A percentile compares a stretch with the other conserved stretches of the same genome.
These are phyloP conservation scores for Thermophis baileyi DNA, from an alignment of 2,113 vertebrate species.

Conservation along the genomic window DNA sequence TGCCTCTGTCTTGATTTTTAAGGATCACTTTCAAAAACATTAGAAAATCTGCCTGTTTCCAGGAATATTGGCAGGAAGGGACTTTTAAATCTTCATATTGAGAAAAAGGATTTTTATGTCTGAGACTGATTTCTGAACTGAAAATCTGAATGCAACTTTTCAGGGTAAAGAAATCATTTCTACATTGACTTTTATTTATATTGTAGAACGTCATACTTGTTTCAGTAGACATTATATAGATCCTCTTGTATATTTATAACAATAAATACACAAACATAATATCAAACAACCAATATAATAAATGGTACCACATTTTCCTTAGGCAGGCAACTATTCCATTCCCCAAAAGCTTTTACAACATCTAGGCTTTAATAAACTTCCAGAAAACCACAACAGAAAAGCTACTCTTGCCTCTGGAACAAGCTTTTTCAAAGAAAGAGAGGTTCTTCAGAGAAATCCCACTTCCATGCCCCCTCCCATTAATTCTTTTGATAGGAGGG, in stretches of 20 bases:
- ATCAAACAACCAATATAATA: neutral
- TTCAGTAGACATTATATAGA: neutral
- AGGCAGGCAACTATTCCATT: neutral
- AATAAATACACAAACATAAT: neutral
- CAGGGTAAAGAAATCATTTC: slow-evolving; percentile 38
- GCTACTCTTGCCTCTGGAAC: neutral
- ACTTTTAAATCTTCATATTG: slow-evolving; percentile 50
- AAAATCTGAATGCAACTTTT: neutral
- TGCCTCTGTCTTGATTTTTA: slow-evolving; percentile 4
- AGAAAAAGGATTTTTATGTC: slow-evolving; percentile 46
- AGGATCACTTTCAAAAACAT: neutral
- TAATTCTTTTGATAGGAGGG: neutral
- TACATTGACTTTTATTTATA: slow-evolving; percentile 36
- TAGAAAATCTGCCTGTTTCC: neutral
- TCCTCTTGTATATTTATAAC: neutral
- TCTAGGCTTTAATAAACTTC: neutral
- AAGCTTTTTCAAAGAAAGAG: neutral
- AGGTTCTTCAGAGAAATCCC: neutral
- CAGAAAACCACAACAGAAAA: neutral
- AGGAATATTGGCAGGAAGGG: slow-evolving; percentile 15
- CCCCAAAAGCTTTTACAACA: neutral
- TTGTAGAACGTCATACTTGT: neutral
- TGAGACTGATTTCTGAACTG: slow-evolving; percentile 34
- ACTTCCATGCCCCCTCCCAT: neutral
- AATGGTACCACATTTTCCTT: neutral